Base-by-base conservation (phyloP, 2,113 vertebrate genomes). In the Spea multiplicata region DNA sequence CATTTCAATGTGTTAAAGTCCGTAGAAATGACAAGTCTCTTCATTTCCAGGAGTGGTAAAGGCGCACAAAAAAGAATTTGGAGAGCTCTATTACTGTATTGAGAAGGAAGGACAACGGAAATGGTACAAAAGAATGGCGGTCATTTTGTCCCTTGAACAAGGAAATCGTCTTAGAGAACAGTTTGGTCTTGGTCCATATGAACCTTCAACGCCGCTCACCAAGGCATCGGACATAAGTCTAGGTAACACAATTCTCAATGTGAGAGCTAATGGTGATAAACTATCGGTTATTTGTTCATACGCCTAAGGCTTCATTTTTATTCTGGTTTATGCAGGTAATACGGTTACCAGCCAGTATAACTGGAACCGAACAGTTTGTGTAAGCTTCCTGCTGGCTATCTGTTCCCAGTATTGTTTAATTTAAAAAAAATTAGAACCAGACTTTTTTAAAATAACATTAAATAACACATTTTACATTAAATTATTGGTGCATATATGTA, bases 201-300 rank as follows among this genome's bases (percentile, higher is more conserved):
- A 97, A 71, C 94, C 96, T 17, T 83, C 89, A 53, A 93, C 92
- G 0, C 96, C 95, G 0, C 90, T 97, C 81, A 85, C 93, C 83
- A 97, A 97, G 88, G 97, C 96, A 67, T 95, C 96, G 0, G 97
- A 99, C 86, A 98, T 99, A 90, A 99, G 97, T 83, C 94, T 99
- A 0, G 97, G 97, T 99, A 82, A 46, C 17, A 10, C 13, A 46
- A 30, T 30, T 30, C 30, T 30, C 30, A 30, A 30, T 2, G 30
- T 2, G 30, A 30, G 30, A 30, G 30, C 30, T 30, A 30, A 30
- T 30, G 30, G 30, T 30, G 30, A 30, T 30, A 30, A 30, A 30
- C 30, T 30, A 30, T 30, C 30, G 30, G 30, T 30, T 30, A 30
- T 30, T 1, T 30, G 30, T 30, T 30, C 30, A 30, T 30, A 30